Percentiles rank a stretch among this genome's conserved stretches.
Evolutionary conservation across 2,797 vertebrate genomes (phyloP).

Genomic region (Sparidentex hasta): DNA sequence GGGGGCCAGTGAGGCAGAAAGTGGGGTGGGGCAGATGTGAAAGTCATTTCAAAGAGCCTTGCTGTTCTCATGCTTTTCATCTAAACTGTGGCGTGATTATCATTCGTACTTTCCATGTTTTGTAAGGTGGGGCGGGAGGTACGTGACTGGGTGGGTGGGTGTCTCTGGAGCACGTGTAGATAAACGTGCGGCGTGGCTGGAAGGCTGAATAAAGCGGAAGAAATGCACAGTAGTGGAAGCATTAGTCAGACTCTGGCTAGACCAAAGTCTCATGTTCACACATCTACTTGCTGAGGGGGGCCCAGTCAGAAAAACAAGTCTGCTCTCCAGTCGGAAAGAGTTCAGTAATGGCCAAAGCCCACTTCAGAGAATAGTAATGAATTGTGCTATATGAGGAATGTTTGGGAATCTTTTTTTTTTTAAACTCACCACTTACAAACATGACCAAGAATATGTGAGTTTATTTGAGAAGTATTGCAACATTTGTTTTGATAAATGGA

Average conservation of each 20-base stretch:
- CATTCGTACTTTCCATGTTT: slow-evolving; percentile 48
- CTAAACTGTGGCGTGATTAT: slow-evolving; percentile 56
- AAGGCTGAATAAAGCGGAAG: slow-evolving; percentile 71
- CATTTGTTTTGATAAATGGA: slow-evolving; percentile 11
- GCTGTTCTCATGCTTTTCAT: slow-evolving; percentile 61
- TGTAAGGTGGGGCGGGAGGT: slow-evolving; percentile 20
- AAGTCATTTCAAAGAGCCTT: slow-evolving; percentile 65
- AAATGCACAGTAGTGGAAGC: slow-evolving; percentile 72
- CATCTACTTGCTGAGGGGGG: slow-evolving; percentile 51
- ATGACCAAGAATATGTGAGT: slow-evolving; percentile 19
- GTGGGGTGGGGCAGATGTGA: slow-evolving; percentile 67
- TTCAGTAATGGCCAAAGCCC: slow-evolving; percentile 54
- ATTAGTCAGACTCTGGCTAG: slow-evolving; percentile 73
- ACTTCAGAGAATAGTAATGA: slow-evolving; percentile 34
- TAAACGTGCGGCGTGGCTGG: slow-evolving; percentile 69
- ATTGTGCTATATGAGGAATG: slow-evolving; percentile 13
- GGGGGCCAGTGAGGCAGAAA: slow-evolving; percentile 38
- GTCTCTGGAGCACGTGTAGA: slow-evolving; percentile 65
- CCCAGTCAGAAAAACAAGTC: slow-evolving; percentile 62
- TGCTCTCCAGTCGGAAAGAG: slow-evolving; percentile 56
- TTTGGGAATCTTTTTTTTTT: slow-evolving; percentile 25
- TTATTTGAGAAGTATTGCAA: slow-evolving; percentile 19
- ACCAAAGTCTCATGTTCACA: slow-evolving; percentile 69
- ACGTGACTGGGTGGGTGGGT: slow-evolving; percentile 4
- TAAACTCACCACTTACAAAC: slow-evolving; percentile 29